Evolutionary conservation across 2,888 invertebrate species (phyloP).

Genomic region (Harmothoe impar): DNA sequence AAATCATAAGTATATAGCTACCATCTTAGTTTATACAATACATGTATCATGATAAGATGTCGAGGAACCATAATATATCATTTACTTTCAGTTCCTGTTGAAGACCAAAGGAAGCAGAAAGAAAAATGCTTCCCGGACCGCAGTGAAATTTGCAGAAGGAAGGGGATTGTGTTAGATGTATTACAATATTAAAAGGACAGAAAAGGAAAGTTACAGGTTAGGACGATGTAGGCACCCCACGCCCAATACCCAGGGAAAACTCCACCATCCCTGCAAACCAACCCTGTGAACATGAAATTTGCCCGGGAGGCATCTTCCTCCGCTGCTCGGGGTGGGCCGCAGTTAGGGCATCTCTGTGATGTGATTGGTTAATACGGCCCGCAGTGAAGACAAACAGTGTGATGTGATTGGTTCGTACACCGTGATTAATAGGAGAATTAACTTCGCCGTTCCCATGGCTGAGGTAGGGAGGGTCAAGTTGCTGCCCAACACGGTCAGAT

Average conservation of each 20-base stretch:
- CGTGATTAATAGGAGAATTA: slow-evolving; percentile 57
- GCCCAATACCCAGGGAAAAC: too few species aligned
- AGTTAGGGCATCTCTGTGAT: background rate
- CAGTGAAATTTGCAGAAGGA: too few species aligned
- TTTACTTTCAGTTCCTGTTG: too few species aligned
- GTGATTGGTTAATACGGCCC: slow-evolving; percentile 60
- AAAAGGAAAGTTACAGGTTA: too few species aligned
- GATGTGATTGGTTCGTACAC: slow-evolving; percentile 56
- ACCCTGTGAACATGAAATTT: background rate
- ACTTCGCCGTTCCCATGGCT: background rate
- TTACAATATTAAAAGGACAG: too few species aligned
- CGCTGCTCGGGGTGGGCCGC: slow-evolving; percentile 22
- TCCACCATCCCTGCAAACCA: background rate
- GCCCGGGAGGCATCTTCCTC: background rate
- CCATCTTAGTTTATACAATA: too few species aligned
- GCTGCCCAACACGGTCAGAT: background rate
- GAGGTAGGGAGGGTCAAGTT: slow-evolving; percentile 10
- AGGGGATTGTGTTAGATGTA: too few species aligned
- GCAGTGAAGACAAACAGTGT: slow-evolving; percentile 27
- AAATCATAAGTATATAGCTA: background rate
- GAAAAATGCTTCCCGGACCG: too few species aligned
- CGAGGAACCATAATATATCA: too few species aligned
- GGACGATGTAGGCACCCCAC: too few species aligned
- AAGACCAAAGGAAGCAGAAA: too few species aligned
- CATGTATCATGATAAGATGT: too few species aligned